Conservation (phyloP, 2,888 invertebrate genomes). For the Synanthedon myopaeformis region DNA sequence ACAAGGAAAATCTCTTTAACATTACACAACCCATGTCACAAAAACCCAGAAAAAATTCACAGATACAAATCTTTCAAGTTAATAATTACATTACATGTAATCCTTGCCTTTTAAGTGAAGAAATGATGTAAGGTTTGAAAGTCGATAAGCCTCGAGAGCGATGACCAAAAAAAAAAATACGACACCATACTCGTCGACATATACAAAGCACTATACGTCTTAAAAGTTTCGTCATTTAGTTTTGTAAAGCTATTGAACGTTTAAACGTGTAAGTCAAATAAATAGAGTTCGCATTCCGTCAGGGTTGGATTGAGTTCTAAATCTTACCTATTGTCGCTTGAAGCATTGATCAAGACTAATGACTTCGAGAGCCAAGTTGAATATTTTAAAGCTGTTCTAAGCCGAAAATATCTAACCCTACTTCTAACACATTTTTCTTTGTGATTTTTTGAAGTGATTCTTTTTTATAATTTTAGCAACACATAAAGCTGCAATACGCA, state of each 20-base stretch:
- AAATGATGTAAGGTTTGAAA: constrained; percentile 14
- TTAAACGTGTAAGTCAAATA: constrained; percentile 14
- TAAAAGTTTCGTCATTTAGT: not conserved
- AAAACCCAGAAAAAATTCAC: not conserved
- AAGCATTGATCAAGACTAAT: constrained; percentile 38
- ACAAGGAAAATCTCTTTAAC: not conserved
- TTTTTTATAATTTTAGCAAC: too few species aligned
- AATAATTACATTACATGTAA: not conserved
- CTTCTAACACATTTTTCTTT: not conserved
- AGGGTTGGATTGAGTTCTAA: constrained; percentile 14
- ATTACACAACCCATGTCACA: not conserved
- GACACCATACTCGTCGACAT: constrained; percentile 24
- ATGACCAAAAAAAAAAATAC: constrained; percentile 14
- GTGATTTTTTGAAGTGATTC: too few species aligned
- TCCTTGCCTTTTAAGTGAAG: not conserved
- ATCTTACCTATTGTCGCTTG: constrained; percentile 32
- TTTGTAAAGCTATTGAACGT: constrained; percentile 7
- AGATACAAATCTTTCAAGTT: not conserved
- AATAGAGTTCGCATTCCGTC: constrained; percentile 23
- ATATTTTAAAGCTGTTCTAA: constrained; percentile 2
- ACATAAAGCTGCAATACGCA: too few species aligned
- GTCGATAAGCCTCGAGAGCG: constrained; percentile 12
- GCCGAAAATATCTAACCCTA: not conserved
- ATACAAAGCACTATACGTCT: constrained; percentile 14
- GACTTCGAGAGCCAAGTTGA: constrained; percentile 7